Evolutionary conservation across 53 echinoderm and acorn worm genomes (phyloP).

Genomic region (Temnopleurus reevesii): DNA sequence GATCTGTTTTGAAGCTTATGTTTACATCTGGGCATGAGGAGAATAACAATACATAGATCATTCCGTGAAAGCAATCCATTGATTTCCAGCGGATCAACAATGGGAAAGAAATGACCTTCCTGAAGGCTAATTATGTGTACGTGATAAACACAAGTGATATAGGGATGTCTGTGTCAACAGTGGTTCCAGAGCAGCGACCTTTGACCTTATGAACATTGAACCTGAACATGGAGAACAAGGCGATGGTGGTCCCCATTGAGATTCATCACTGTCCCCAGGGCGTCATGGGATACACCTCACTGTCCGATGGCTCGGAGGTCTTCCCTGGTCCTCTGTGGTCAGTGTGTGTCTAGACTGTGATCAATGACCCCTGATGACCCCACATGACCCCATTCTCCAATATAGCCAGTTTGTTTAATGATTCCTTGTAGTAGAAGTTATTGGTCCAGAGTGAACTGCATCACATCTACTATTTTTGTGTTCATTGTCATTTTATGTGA

Average conservation of each 20-base stretch:
- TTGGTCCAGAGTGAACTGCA: no score
- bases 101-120: neutral
- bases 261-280: conserved; percentile 39
- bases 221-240: conserved; percentile 57
- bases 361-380: neutral
- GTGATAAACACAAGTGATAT: conserved; percentile 17
- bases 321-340: neutral
- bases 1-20: neutral
- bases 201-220: conserved; percentile 44
- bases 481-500: no score
- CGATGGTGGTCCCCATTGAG: neutral
- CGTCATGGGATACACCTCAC: conserved; percentile 34
- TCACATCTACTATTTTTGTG: no score
- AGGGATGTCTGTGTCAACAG: neutral
- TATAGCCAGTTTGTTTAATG: no score
- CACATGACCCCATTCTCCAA: neutral
- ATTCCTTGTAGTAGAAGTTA: no score
- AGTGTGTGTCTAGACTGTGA: no score
- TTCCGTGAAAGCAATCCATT: neutral
- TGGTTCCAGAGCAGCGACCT: conserved; percentile 14
- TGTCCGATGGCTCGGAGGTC: no score
- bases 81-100: neutral
- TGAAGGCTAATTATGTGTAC: conserved; percentile 11
- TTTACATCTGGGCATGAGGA: conserved; percentile 8
- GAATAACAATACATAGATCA: conserved; percentile 34